phyloP scores from a whole-genome alignment of 2,113 vertebrate species.

The Eulemur rufifrons region DNA sequence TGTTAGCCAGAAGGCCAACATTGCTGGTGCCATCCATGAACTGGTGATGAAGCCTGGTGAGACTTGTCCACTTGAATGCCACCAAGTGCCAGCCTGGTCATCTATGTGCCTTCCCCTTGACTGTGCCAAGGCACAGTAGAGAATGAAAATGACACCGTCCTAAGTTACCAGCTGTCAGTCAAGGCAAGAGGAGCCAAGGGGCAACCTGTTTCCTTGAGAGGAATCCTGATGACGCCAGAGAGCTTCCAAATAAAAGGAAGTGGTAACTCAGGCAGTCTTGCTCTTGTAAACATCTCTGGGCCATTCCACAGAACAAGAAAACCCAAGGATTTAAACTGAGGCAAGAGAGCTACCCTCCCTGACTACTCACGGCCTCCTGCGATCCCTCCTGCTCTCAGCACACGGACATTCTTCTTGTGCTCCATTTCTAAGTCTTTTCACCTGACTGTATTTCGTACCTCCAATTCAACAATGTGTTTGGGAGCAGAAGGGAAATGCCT shows the following conservation, averaged over 20 bases:
- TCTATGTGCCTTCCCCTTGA: background rate
- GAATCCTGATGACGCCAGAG: conserved; percentile 41
- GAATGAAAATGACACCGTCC: background rate
- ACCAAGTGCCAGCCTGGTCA: background rate
- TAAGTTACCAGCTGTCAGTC: background rate
- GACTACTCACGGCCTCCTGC: background rate
- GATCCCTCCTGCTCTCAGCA: background rate
- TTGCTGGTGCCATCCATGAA: accelerated
- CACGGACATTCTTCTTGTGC: accelerated
- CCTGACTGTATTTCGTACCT: background rate
- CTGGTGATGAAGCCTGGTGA: background rate
- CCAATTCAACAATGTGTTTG: background rate
- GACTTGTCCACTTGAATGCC: background rate
- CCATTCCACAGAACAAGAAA: background rate
- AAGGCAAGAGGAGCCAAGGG: conserved; percentile 26
- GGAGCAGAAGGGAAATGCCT: background rate
- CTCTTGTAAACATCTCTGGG: conserved; percentile 26
- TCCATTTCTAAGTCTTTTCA: background rate
- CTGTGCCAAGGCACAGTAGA: background rate
- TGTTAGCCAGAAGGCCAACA: accelerated
- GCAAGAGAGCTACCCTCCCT: background rate
- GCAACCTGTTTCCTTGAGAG: conserved; percentile 36
- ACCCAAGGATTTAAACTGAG: background rate
- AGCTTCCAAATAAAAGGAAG: background rate
- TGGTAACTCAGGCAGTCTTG: conserved; percentile 36